Evolutionary conservation across 2,113 vertebrate species (phyloP).

Genomic region (Anolis carolinensis): DNA sequence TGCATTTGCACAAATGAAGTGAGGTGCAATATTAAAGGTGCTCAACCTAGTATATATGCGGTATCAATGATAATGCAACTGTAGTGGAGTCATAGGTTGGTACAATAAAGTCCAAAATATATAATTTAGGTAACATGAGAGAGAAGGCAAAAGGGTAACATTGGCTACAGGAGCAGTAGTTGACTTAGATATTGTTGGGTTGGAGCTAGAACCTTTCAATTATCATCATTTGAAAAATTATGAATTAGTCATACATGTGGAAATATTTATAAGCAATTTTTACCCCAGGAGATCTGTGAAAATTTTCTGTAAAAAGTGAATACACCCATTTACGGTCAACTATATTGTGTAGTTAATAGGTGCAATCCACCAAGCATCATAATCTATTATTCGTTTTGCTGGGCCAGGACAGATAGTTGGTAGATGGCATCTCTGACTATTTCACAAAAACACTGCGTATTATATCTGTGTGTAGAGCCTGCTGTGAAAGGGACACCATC

Average conservation of each 20-base stretch:
- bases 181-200: not conserved
- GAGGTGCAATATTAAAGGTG: too few relatives aligned
- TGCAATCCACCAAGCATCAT: not conserved
- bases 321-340: not conserved
- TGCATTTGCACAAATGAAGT: too few relatives aligned
- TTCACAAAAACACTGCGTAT: not conserved
- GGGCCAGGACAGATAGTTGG: conserved; percentile 1
- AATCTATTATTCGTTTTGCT: not conserved
- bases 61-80: too few relatives aligned
- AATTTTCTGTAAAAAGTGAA: not conserved
- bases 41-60: too few relatives aligned
- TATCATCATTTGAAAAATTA: not conserved
- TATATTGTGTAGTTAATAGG: not conserved
- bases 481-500: not conserved
- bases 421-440: not conserved
- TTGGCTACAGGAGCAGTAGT: not conserved
- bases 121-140: not conserved
- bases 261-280: not conserved
- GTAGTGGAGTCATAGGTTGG: too few relatives aligned
- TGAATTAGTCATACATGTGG: not conserved
- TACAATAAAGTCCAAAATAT: too few relatives aligned
- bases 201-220: not conserved
- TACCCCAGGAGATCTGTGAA: not conserved
- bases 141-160: not conserved
- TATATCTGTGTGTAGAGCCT: not conserved